Evolutionary conservation across 2,888 invertebrate genomes (phyloP).

Genomic region (Agrypnus murinus): DNA sequence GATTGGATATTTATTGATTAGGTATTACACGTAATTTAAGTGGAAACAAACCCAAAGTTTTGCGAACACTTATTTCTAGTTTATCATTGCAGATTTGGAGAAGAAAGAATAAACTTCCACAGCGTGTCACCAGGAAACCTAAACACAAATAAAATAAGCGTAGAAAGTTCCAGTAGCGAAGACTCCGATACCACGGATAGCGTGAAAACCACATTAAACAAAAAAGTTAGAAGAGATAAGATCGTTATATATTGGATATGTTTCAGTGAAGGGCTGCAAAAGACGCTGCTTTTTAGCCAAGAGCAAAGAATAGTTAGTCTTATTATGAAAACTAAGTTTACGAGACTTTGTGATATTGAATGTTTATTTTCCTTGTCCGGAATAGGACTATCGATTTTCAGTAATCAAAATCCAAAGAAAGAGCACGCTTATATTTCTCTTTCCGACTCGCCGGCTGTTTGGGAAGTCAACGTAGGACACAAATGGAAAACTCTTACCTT

Average conservation of each 20-base stretch:
- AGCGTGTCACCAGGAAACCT: constrained; percentile 75
- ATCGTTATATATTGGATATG: constrained; percentile 88
- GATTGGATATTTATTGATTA: too few species aligned
- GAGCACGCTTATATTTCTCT: constrained; percentile 83
- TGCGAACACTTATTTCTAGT: too few species aligned
- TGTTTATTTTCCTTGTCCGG: constrained; percentile 81
- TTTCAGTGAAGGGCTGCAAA: constrained; percentile 83
- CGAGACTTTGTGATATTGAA: constrained; percentile 81
- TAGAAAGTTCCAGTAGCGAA: constrained; percentile 75
- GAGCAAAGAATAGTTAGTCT: constrained; percentile 81
- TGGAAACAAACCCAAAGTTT: too few species aligned
- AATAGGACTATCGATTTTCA: constrained; percentile 77
- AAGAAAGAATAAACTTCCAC: constrained; percentile 83
- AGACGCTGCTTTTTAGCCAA: constrained; percentile 84
- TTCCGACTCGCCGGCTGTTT: constrained; percentile 81
- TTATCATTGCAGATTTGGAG: constrained; percentile 75
- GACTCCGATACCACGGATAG: constrained; percentile 71
- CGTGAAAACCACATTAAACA: constrained; percentile 69
- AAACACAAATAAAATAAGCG: constrained; percentile 70
- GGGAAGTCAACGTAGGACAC: constrained; percentile 88
- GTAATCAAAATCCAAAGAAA: constrained; percentile 67
- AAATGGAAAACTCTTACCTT: constrained; percentile 86
- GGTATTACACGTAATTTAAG: too few species aligned
- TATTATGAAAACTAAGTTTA: constrained; percentile 76
- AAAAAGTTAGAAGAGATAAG: constrained; percentile 83